These are phyloP conservation scores for Andricus curvator DNA, from an alignment of 2,888 invertebrate genomes.

Conservation along the genomic window DNA sequence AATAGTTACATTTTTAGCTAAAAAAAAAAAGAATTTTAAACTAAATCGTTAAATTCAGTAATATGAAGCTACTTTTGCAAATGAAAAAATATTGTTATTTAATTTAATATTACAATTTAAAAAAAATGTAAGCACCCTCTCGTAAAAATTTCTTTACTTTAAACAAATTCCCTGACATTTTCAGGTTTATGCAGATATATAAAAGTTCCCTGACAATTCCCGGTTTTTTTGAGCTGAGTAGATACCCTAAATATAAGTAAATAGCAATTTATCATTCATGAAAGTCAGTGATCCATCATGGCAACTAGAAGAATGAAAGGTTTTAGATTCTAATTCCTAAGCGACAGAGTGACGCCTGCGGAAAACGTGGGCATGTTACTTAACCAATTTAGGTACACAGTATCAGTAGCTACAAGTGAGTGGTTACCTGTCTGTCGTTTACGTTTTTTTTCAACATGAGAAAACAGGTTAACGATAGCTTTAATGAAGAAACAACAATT, in stretches of 20 bases:
- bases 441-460: conserved; percentile 29
- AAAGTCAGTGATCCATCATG: background rate
- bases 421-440: conserved; percentile 14
- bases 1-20: too few species aligned
- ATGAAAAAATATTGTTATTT: too few species aligned
- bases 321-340: conserved; percentile 9
- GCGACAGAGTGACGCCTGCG: conserved; percentile 33
- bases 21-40: too few species aligned
- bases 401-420: conserved; percentile 21
- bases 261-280: background rate
- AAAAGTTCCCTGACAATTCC: too few species aligned
- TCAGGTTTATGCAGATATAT: too few species aligned
- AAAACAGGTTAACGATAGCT: conserved; percentile 35
- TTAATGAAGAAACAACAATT: conserved; percentile 36
- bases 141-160: too few species aligned
- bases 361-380: conserved; percentile 38
- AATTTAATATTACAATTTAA: too few species aligned
- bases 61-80: too few species aligned
- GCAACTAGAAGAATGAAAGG: background rate
- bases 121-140: too few species aligned
- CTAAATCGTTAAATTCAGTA: too few species aligned
- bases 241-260: background rate
- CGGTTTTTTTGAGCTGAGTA: too few species aligned
- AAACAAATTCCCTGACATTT: too few species aligned
- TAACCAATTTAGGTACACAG: conserved; percentile 30